These are phyloP conservation scores for Trigoniulus corallinus DNA, from an alignment of 1,140 invertebrate species.

Conservation along the genomic window DNA sequence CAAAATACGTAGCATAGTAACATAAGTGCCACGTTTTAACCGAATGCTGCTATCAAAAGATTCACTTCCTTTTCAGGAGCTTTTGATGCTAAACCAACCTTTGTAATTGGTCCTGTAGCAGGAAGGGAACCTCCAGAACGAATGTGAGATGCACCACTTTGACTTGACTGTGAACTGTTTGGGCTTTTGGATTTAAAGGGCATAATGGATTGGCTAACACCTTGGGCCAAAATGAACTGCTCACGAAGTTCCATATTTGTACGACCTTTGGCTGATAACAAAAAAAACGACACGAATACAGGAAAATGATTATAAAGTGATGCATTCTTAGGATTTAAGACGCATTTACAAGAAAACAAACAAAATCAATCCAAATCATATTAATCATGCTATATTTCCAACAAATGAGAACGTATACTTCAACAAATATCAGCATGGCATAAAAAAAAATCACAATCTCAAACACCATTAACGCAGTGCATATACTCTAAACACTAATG, in stretches of 20 bases:
- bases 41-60: too few species aligned
- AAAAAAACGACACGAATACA: conserved; percentile 1
- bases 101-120: conserved; percentile 71
- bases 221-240: conserved; percentile 94
- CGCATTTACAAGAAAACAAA: conserved; percentile 22
- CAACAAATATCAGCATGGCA: not conserved
- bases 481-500: too few species aligned
- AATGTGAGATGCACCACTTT: conserved; percentile 29
- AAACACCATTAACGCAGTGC: too few species aligned
- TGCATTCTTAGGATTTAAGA: not conserved
- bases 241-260: conserved; percentile 98
- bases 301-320: not conserved
- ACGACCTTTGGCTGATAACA: conserved; percentile 83
- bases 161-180: conserved; percentile 39
- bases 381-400: too few species aligned
- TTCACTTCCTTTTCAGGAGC: too few species aligned
- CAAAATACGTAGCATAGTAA: not conserved
- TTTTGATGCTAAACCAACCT: conserved; percentile 55
- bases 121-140: conserved; percentile 24
- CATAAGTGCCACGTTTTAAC: not conserved
- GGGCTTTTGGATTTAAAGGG: conserved; percentile 64
- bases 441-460: too few species aligned
- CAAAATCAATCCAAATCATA: too few species aligned
- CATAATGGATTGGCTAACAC: conserved; percentile 93
- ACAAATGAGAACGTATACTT: not conserved